Evolutionary conservation across 2,113 vertebrate genomes (phyloP), one percentile per base, ranked within the genome.

Genomic region (Apteryx owenii): DNA sequence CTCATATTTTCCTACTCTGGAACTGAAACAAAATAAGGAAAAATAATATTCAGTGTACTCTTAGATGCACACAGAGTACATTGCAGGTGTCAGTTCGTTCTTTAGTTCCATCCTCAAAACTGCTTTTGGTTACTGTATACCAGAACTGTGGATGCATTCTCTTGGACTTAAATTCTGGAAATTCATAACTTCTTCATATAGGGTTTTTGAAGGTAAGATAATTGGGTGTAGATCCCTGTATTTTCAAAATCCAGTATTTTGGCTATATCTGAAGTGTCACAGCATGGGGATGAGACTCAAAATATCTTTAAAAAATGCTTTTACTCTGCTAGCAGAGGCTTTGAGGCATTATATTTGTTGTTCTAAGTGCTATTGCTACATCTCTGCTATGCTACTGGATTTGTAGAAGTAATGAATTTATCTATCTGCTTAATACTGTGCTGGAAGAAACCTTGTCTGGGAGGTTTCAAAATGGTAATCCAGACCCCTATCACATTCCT

Each of bases 131-230:
- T 92, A 64, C 60, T 2, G 4, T 50, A 18, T 51, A 64, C 80
- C 72, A 40, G 46, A 75, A 65, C 70, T 20, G 9, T 53, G 25
- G 94, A 83, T 75, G 64, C 22, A 89, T 22, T 46, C 81, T 77
- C 38, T 66, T 77, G 42, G 50, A 88, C 90, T 91, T 93, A 76
- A 89, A 38, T 85, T 89, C 68, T 54, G 42, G 73, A 88, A 85
- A 89, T 85, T 85, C 56, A 66, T 78, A 89, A 56, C 65, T 92
- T 81, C 91, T 94, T 86, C 22, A 5, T 51, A 8, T 2, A 80
- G 40, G 15, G 20, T 56, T 75, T 56, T 80, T 54, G 66, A 66
- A 31, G 31, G 66, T 50, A 29, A 46, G 10, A 22, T 5, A 36
- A 19, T 15, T 81, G 29, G 28, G 11, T 65, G 4, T 40, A 28